Evolutionary conservation across 2,888 invertebrate genomes (phyloP).

Genomic region (Spodoptera exigua): DNA sequence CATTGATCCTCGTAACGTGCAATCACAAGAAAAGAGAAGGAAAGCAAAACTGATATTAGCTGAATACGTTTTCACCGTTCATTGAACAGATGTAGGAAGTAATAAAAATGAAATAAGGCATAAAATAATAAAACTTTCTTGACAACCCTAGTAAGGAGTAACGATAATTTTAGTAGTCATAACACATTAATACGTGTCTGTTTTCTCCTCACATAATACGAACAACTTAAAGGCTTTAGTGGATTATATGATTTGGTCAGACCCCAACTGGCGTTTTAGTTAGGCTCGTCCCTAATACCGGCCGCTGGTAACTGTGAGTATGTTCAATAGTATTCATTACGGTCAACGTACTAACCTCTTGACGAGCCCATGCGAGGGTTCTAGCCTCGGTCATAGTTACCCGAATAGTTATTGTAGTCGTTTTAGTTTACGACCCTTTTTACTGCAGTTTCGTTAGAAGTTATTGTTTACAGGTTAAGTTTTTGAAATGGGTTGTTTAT

Average conservation of each 20-base stretch:
- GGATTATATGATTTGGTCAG: slow-evolving; percentile 8
- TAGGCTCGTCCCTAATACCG: slow-evolving; percentile 15
- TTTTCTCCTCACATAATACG: slow-evolving; percentile 5
- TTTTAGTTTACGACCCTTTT: slow-evolving; percentile 1
- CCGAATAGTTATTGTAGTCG: neutral
- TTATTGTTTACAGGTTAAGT: neutral
- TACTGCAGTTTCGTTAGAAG: neutral
- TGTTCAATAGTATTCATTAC: slow-evolving; percentile 20
- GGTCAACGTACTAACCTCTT: slow-evolving; percentile 6
- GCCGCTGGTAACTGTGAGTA: slow-evolving; percentile 15
- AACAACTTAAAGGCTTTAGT: slow-evolving; percentile 4
- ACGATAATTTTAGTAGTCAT: slow-evolving; percentile 12
- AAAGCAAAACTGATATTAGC: no score
- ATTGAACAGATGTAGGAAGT: neutral
- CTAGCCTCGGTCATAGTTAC: neutral
- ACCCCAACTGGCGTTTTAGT: slow-evolving; percentile 2
- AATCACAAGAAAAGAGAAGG: no score
- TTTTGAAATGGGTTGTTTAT: neutral
- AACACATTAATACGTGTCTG: slow-evolving; percentile 15
- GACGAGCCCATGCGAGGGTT: slow-evolving; percentile 2
- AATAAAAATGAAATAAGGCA: no score
- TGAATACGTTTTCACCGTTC: no score
- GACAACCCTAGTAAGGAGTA: slow-evolving; percentile 23
- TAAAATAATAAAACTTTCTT: no score
- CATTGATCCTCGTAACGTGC: no score